Percentiles rank a stretch among this genome's conserved stretches.
These are phyloP conservation scores for Sitta europaea DNA, from an alignment of 2,113 vertebrate genomes.

Conservation along the genomic window DNA sequence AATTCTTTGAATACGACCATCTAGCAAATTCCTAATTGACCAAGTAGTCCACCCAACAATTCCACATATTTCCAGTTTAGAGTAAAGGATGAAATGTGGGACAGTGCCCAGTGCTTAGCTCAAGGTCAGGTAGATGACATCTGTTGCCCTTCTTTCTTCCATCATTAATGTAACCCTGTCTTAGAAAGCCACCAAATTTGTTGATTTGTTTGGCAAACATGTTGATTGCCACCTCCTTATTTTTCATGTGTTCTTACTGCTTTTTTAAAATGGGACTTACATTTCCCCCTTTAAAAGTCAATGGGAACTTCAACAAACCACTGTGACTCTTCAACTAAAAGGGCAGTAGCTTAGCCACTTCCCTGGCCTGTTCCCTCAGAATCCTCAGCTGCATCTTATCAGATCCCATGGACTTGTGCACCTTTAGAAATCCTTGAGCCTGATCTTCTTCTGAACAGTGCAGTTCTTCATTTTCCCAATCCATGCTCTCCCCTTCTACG, in stretches of 20 bases:
- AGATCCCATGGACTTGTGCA: background rate
- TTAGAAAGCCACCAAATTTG: background rate
- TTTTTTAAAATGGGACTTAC: rapidly evolving
- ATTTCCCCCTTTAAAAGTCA: background rate
- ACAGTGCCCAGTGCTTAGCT: background rate
- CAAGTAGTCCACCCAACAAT: background rate
- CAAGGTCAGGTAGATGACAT: background rate
- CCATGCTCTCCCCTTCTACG: background rate
- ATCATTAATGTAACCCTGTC: background rate
- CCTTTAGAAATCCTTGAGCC: background rate
- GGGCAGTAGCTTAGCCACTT: background rate
- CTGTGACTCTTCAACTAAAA: background rate
- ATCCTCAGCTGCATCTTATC: too few relatives aligned
- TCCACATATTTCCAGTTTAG: background rate
- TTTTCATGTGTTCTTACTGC: background rate
- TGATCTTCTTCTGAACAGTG: background rate
- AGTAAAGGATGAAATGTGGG: background rate
- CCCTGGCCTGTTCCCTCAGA: background rate
- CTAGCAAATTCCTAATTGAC: background rate
- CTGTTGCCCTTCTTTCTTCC: background rate
- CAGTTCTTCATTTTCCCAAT: background rate
- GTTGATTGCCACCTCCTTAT: background rate
- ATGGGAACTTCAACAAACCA: background rate
- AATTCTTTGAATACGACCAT: background rate
- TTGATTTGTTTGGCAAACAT: background rate